Conservation (phyloP, 2,113 vertebrate genomes). For the Phylloscopus trochiloides region DNA sequence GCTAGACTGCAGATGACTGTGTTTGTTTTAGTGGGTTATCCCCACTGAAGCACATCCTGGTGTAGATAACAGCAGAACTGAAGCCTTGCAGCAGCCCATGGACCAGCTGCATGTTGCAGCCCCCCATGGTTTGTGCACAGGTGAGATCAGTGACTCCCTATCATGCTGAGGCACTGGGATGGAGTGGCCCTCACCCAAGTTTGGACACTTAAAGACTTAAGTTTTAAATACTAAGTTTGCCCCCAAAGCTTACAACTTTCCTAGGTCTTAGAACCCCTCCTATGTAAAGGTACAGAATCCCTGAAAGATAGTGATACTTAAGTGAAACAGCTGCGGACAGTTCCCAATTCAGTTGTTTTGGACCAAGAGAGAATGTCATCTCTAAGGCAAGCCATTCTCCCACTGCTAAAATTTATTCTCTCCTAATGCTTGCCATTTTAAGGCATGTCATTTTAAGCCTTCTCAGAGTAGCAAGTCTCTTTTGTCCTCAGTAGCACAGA, state of each 20-base stretch:
- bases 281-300: neutral
- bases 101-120: neutral
- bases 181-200: fast-evolving
- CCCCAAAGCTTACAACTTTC: neutral
- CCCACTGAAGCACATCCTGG: neutral
- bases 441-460: neutral
- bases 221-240: neutral
- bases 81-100: neutral
- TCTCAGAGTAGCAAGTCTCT: neutral
- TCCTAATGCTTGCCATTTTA: neutral
- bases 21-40: neutral
- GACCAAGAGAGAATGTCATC: neutral
- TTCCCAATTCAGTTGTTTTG: neutral
- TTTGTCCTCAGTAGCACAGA: neutral
- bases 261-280: neutral
- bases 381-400: neutral
- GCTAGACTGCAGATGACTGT: neutral
- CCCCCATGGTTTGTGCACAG: fast-evolving
- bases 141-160: neutral
- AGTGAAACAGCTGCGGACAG: neutral
- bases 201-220: neutral
- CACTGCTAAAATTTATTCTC: neutral
- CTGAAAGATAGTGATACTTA: neutral
- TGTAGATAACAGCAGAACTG: neutral
- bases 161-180: neutral